A percentile compares a stretch with the other conserved stretches of the same genome.
These are phyloP conservation scores for Sinocyclocheilus rhinocerous DNA, from an alignment of 2,113 vertebrate species.

Conservation along the genomic window DNA sequence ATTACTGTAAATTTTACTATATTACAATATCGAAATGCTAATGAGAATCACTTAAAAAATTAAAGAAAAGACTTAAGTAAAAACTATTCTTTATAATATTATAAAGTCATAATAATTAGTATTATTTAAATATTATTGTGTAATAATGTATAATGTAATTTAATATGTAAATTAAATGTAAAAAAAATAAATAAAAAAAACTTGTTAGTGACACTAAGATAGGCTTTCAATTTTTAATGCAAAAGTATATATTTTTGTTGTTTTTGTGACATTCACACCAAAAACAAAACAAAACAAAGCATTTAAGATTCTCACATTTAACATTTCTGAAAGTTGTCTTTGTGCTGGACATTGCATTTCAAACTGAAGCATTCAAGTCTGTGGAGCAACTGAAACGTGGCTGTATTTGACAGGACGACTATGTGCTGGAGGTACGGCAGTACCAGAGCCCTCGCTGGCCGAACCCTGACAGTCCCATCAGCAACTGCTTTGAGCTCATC, in stretches of 20 bases:
- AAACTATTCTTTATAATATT: background rate
- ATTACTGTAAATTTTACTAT: background rate
- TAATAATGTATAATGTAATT: background rate
- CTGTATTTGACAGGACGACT: conserved; percentile 78
- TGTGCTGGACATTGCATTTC: background rate
- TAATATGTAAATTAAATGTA: background rate
- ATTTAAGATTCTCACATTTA: background rate
- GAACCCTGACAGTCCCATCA: conserved; percentile 93
- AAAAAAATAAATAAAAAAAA: background rate
- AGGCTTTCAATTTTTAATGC: background rate
- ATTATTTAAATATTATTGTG: background rate
- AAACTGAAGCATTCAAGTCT: background rate
- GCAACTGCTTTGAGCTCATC: conserved; percentile 92
- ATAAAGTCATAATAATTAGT: background rate
- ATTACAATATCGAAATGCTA: background rate
- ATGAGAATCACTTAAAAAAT: too few species aligned
- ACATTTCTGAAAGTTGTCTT: background rate
- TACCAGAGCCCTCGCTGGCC: conserved; percentile 92
- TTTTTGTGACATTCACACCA: background rate
- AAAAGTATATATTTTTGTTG: background rate
- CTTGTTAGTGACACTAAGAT: background rate
- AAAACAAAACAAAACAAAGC: background rate
- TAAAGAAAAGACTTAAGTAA: too few species aligned
- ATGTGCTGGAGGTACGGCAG: conserved; percentile 88
- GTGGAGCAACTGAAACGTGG: background rate